Percentiles rank a stretch among this genome's conserved stretches.
phyloP scores from a whole-genome alignment of 1,140 invertebrate species.

The Monomorium pharaonis region DNA sequence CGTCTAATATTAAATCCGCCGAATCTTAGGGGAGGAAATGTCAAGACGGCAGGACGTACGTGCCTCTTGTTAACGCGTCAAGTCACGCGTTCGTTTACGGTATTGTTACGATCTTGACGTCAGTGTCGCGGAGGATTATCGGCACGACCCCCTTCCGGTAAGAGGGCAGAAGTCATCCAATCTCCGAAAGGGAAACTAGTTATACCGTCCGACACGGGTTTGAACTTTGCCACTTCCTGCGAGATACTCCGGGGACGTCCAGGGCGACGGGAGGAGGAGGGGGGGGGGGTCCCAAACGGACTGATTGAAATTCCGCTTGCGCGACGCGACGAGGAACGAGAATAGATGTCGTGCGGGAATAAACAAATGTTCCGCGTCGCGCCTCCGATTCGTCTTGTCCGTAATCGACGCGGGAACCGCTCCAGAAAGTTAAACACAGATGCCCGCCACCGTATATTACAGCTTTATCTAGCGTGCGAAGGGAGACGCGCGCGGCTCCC shows the following conservation, averaged over 20 bases:
- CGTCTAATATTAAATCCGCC: neutral
- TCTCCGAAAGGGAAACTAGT: conserved; percentile 67
- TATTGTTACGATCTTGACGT: conserved; percentile 9
- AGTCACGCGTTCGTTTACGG: conserved; percentile 37
- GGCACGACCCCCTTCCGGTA: neutral
- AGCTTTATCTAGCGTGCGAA: neutral
- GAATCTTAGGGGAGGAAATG: neutral
- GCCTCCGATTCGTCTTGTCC: conserved; percentile 47
- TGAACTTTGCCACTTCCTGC: conserved; percentile 60
- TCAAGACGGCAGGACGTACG: neutral
- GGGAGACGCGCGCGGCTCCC: neutral
- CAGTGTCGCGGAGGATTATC: conserved; percentile 48
- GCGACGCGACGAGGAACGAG: conserved; percentile 24
- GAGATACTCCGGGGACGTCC: conserved; percentile 52
- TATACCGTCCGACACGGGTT: conserved; percentile 63
- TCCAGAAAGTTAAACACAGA: conserved; percentile 47
- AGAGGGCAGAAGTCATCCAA: conserved; percentile 60
- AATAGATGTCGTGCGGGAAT: conserved; percentile 42
- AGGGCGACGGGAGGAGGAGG: too few relatives aligned
- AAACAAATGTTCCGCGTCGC: conserved; percentile 52
- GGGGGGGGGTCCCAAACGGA: conserved; percentile 58
- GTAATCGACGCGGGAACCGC: conserved; percentile 45
- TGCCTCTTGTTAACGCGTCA: conserved; percentile 13
- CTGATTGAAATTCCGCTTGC: conserved; percentile 62
- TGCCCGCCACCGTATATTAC: conserved; percentile 30